Conservation (phyloP, 2,113 vertebrate species). For the Nerophis lumbriciformis region DNA sequence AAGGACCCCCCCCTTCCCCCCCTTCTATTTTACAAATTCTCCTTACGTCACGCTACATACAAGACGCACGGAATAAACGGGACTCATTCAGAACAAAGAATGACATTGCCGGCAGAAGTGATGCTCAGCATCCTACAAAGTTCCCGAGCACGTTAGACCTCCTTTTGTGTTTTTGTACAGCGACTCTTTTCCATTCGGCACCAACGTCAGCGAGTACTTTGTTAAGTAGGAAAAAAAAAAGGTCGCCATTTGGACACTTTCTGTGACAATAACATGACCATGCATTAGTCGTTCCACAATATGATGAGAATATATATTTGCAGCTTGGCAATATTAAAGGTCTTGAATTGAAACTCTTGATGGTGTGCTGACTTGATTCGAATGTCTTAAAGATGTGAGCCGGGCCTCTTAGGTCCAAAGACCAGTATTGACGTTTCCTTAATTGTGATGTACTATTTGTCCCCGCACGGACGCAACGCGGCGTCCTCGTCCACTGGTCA, state of each 20-base stretch:
- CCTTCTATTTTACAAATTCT: slow-evolving; percentile 63
- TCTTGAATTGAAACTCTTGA: slow-evolving; percentile 49
- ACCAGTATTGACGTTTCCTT: slow-evolving; percentile 52
- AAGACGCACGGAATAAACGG: slow-evolving; percentile 60
- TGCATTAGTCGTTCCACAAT: slow-evolving; percentile 70
- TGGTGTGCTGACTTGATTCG: slow-evolving; percentile 61
- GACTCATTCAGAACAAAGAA: slow-evolving; percentile 57
- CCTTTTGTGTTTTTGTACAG: slow-evolving; percentile 41
- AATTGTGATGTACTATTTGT: slow-evolving; percentile 44
- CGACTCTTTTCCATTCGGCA: slow-evolving; percentile 63
- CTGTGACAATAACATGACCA: slow-evolving; percentile 67
- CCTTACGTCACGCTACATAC: slow-evolving; percentile 60
- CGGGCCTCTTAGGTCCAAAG: slow-evolving; percentile 49
- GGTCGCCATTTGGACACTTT: slow-evolving; percentile 66
- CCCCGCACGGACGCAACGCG: slow-evolving; percentile 58
- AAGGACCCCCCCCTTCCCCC: slow-evolving; percentile 47
- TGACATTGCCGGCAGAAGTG: slow-evolving; percentile 61
- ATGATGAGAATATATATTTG: slow-evolving; percentile 70
- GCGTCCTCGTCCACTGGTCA: slow-evolving; percentile 60
- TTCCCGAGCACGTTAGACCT: slow-evolving; percentile 60
- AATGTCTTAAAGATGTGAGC: slow-evolving; percentile 58
- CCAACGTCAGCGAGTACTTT: slow-evolving; percentile 58
- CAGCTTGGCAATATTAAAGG: slow-evolving; percentile 64
- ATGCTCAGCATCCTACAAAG: slow-evolving; percentile 70
- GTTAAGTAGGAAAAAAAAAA: slow-evolving; percentile 34